phyloP scores from a whole-genome alignment of 2,888 invertebrate genomes.

The Hirtodrosophila duncani region DNA sequence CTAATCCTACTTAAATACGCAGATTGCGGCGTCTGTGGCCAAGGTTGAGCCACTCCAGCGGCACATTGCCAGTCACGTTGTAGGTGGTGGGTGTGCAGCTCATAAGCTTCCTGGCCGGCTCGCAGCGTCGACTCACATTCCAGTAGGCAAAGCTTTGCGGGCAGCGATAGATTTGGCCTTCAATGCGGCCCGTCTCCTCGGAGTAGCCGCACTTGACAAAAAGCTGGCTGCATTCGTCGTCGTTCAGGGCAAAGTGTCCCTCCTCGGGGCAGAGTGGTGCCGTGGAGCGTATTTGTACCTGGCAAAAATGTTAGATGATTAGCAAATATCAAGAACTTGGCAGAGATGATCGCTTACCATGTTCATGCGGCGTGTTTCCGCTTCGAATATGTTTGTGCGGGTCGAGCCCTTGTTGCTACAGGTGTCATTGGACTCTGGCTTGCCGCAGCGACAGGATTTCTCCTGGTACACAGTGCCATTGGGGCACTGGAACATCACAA shows the following conservation, averaged over 20 bases:
- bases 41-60: conserved; percentile 77
- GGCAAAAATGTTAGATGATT: neutral
- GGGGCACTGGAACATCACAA: conserved; percentile 87
- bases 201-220: conserved; percentile 85
- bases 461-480: conserved; percentile 88
- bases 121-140: conserved; percentile 88
- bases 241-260: conserved; percentile 85
- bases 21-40: conserved; percentile 75
- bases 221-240: conserved; percentile 83
- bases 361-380: conserved; percentile 57
- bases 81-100: conserved; percentile 79
- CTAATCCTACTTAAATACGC: conserved; percentile 57
- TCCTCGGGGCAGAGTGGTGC: conserved; percentile 82
- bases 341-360: too few relatives aligned
- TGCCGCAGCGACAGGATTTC: conserved; percentile 84
- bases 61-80: conserved; percentile 66
- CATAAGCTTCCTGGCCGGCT: conserved; percentile 81
- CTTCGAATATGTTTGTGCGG: conserved; percentile 54
- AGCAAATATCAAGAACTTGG: too few relatives aligned
- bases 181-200: conserved; percentile 79
- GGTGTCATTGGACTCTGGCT: conserved; percentile 80
- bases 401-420: conserved; percentile 43
- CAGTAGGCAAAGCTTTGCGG: conserved; percentile 87
- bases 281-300: conserved; percentile 83
- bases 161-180: conserved; percentile 87